phyloP scores from a whole-genome alignment of 2,888 invertebrate species.

The Drosophila infuscata region DNA sequence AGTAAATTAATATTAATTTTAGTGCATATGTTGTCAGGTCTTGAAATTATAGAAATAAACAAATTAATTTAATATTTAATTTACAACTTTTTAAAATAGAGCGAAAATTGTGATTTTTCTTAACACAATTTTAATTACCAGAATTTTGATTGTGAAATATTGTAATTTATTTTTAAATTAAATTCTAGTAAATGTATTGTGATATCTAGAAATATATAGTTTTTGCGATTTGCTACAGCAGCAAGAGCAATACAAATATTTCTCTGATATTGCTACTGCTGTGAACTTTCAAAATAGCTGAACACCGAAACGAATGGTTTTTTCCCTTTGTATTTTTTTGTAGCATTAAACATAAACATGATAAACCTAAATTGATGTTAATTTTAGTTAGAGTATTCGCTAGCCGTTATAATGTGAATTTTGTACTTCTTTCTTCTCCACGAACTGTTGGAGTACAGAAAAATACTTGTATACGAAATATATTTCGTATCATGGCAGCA shows the following conservation, averaged over 20 bases:
- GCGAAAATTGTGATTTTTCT: background rate
- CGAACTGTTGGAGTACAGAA: slow-evolving; percentile 57
- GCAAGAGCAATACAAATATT: too few relatives aligned
- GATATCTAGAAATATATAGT: too few relatives aligned
- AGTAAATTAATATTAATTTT: background rate
- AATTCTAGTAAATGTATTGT: background rate
- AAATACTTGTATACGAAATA: slow-evolving; percentile 52
- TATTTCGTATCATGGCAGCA: slow-evolving; percentile 62
- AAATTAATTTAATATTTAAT: background rate
- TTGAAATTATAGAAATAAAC: background rate
- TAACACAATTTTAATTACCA: background rate
- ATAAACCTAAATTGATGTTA: background rate
- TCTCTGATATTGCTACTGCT: too few relatives aligned
- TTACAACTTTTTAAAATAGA: background rate
- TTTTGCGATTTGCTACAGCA: too few relatives aligned
- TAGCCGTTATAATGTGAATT: slow-evolving; percentile 1
- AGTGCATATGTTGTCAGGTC: background rate
- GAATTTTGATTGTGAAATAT: background rate
- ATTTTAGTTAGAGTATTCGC: slow-evolving; percentile 37
- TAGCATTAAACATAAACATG: too few relatives aligned
- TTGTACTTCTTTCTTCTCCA: slow-evolving; percentile 38
- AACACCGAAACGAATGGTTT: too few relatives aligned
- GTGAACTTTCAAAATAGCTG: too few relatives aligned
- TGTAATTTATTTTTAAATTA: background rate
- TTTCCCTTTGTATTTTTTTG: too few relatives aligned